Percentiles rank a stretch among this genome's conserved stretches.
phyloP scores from a whole-genome alignment of 2,797 vertebrate genomes.

The Parotocinclus haroldoi region DNA sequence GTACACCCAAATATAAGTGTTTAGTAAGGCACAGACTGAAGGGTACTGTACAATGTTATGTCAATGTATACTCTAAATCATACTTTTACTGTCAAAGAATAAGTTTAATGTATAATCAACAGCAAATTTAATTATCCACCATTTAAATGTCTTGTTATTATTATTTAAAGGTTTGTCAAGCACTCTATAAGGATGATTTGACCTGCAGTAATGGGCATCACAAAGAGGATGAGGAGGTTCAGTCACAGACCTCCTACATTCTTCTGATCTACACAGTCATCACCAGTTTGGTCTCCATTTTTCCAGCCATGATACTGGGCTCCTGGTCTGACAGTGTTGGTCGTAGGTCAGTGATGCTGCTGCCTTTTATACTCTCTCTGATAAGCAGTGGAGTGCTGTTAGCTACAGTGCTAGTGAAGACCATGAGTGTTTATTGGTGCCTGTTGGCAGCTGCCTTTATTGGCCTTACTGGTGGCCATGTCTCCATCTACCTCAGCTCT shows the following conservation, averaged over 20 bases:
- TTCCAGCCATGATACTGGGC: constrained; percentile 58
- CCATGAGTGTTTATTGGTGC: constrained; percentile 52
- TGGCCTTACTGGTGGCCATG: constrained; percentile 57
- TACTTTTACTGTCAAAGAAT: too few species aligned
- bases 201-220: constrained; percentile 44
- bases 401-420: constrained; percentile 42
- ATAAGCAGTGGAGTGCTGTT: constrained; percentile 52
- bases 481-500: constrained; percentile 60
- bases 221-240: constrained; percentile 44
- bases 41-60: too few species aligned
- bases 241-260: constrained; percentile 53
- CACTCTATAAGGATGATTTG: constrained; percentile 40
- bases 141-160: constrained; percentile 4
- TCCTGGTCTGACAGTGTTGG: constrained; percentile 60
- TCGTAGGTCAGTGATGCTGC: constrained; percentile 50
- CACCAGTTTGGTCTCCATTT: constrained; percentile 54
- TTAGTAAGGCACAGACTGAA: too few species aligned
- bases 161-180: constrained; percentile 52
- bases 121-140: too few species aligned
- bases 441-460: constrained; percentile 45
- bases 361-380: constrained; percentile 54
- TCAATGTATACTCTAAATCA: too few species aligned
- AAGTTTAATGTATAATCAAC: too few species aligned
- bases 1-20: too few species aligned
- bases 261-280: constrained; percentile 51